Conservation (phyloP, 2,113 vertebrate species). For the Ageneiosus marmoratus region DNA sequence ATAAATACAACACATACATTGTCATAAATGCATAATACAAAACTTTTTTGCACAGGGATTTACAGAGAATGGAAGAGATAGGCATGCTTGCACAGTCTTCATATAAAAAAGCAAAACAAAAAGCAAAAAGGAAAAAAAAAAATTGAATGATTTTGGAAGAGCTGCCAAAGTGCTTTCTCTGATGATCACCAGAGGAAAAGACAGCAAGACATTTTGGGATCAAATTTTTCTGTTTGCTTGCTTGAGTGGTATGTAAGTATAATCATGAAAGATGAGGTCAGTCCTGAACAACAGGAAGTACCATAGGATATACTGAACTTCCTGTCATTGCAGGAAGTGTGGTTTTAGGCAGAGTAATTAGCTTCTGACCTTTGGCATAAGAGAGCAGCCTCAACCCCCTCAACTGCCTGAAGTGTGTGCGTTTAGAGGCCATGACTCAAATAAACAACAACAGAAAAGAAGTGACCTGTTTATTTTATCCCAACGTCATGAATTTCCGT, state of each 20-base stretch:
- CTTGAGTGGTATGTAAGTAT: slow-evolving; percentile 35
- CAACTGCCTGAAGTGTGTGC: slow-evolving; percentile 34
- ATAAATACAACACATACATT: slow-evolving; percentile 68
- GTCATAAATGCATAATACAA: slow-evolving; percentile 58
- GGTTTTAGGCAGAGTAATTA: slow-evolving; percentile 53
- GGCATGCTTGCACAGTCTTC: slow-evolving; percentile 58
- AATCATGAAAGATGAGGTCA: slow-evolving; percentile 55
- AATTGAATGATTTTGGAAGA: slow-evolving; percentile 63
- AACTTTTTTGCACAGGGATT: slow-evolving; percentile 63
- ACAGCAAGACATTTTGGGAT: slow-evolving; percentile 53
- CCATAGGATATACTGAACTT: slow-evolving; percentile 68
- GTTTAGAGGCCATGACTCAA: slow-evolving; percentile 23
- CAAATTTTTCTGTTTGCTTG: slow-evolving; percentile 25
- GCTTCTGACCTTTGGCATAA: slow-evolving; percentile 54
- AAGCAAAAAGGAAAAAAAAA: slow-evolving; percentile 35
- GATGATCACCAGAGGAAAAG: slow-evolving; percentile 54
- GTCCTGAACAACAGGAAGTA: slow-evolving; percentile 70
- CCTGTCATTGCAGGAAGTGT: slow-evolving; percentile 66
- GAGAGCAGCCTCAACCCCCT: slow-evolving; percentile 2
- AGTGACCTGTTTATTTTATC: slow-evolving; percentile 45
- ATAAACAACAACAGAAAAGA: slow-evolving; percentile 27
- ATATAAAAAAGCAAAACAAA: slow-evolving; percentile 42
- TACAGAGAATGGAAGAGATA: slow-evolving; percentile 55
- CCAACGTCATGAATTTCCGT: slow-evolving; percentile 20
- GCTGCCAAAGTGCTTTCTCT: slow-evolving; percentile 80